phyloP scores from a whole-genome alignment of 2,113 vertebrate species.

The Sinosuthora webbiana region DNA sequence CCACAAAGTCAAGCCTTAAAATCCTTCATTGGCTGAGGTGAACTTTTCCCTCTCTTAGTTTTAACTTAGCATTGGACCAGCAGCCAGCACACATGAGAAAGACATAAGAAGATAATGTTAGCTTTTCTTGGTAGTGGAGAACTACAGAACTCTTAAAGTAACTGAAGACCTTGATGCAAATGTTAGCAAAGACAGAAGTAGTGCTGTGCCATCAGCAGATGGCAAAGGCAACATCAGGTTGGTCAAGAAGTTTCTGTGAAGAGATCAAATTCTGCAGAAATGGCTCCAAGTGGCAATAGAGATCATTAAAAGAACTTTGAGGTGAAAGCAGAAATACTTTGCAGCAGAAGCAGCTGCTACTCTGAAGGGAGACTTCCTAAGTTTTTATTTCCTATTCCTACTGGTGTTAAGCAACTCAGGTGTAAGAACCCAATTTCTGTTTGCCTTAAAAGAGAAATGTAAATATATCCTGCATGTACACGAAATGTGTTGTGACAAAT shows the following conservation, averaged over 20 bases:
- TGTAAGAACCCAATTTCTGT: slow-evolving; percentile 34
- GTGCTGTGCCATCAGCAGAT: neutral
- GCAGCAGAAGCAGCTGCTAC: neutral
- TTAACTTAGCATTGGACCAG: neutral
- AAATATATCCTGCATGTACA: slow-evolving; percentile 37
- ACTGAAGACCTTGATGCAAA: neutral
- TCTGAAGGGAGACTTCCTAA: neutral
- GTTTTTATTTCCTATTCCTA: slow-evolving; percentile 17
- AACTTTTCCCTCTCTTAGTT: neutral
- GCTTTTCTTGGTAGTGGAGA: neutral
- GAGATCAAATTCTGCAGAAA: neutral
- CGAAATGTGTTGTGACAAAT: slow-evolving; percentile 52
- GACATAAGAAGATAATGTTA: neutral
- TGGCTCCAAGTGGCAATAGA: neutral
- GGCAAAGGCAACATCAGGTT: neutral
- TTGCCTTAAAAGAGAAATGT: slow-evolving; percentile 67
- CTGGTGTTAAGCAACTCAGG: slow-evolving; percentile 58
- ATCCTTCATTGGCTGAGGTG: neutral
- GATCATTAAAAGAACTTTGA: neutral
- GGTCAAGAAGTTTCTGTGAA: neutral
- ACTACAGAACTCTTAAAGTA: neutral
- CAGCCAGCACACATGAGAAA: neutral
- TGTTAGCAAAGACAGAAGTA: neutral
- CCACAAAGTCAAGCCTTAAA: neutral
- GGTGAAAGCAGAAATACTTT: neutral